Evolutionary conservation across 2,113 vertebrate genomes (phyloP).

Genomic region (Apteryx owenii): DNA sequence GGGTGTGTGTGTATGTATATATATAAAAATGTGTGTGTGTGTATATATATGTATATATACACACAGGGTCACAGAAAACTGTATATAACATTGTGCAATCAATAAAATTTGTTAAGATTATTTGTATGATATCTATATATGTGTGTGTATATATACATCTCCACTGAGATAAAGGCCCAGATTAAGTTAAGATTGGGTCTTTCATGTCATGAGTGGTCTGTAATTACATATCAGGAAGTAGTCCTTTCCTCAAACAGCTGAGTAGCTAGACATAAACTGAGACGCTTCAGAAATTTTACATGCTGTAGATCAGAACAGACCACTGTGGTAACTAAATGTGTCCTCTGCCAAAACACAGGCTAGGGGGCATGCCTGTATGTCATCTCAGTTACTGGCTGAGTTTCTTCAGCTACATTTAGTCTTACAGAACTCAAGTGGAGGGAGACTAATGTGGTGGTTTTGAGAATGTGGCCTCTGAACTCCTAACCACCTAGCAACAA

Average conservation of each 20-base stretch:
- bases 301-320: not conserved
- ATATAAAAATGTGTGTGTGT: accelerated
- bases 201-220: not conserved
- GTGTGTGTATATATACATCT: not conserved
- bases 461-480: not conserved
- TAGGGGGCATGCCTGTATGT: too few relatives aligned
- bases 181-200: not conserved
- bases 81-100: not conserved
- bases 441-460: not conserved
- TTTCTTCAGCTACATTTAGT: not conserved
- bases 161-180: not conserved
- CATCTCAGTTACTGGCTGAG: accelerated
- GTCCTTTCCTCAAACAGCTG: not conserved
- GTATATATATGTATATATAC: not conserved
- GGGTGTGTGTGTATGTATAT: not conserved
- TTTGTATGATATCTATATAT: not conserved
- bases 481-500: too few relatives aligned
- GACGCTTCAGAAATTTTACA: not conserved
- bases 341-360: not conserved
- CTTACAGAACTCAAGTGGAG: not conserved
- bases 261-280: not conserved
- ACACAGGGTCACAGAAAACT: not conserved
- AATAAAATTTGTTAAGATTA: not conserved
- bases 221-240: not conserved
- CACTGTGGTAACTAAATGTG: not conserved